Percentiles rank a stretch among this genome's conserved stretches.
These are phyloP conservation scores for Standfussiana lucernea DNA, from an alignment of 2,888 invertebrate genomes.

Conservation along the genomic window DNA sequence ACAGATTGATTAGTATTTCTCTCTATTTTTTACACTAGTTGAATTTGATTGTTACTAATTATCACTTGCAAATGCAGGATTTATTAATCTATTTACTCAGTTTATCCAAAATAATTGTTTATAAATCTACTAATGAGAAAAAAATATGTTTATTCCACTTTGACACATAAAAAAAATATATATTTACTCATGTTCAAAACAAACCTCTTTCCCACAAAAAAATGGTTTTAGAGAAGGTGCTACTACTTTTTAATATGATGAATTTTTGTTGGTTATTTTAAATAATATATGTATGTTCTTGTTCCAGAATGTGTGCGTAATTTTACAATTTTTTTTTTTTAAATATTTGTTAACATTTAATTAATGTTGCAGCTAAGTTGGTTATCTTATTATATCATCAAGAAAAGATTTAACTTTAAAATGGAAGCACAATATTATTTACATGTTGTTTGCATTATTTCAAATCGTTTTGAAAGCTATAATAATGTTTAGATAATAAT, in stretches of 20 bases:
- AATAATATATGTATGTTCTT: conserved; percentile 19
- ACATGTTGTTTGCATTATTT: conserved; percentile 35
- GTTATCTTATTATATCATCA: conserved; percentile 8
- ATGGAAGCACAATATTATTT: conserved; percentile 28
- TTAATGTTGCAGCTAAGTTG: conserved; percentile 24
- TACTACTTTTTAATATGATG: conserved; percentile 11
- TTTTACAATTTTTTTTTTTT: conserved; percentile 14
- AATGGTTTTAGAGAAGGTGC: conserved; percentile 12
- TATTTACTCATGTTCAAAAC: neutral
- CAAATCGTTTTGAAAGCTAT: conserved; percentile 18
- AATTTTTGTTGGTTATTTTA: conserved; percentile 12
- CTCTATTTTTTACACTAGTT: neutral
- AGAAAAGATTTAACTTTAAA: conserved; percentile 11
- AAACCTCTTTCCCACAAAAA: neutral
- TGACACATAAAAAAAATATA: neutral
- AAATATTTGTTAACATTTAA: conserved; percentile 20
- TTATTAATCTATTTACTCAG: neutral
- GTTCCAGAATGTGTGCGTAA: conserved; percentile 43
- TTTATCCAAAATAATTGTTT: neutral
- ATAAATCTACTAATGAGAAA: neutral
- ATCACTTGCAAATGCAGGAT: neutral
- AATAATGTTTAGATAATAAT: conserved; percentile 29
- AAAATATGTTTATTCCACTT: neutral
- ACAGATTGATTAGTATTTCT: conserved; percentile 5
- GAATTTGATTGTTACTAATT: neutral